Base-by-base conservation (phyloP, 2,888 invertebrate species). In the Cheilosia urbana region DNA sequence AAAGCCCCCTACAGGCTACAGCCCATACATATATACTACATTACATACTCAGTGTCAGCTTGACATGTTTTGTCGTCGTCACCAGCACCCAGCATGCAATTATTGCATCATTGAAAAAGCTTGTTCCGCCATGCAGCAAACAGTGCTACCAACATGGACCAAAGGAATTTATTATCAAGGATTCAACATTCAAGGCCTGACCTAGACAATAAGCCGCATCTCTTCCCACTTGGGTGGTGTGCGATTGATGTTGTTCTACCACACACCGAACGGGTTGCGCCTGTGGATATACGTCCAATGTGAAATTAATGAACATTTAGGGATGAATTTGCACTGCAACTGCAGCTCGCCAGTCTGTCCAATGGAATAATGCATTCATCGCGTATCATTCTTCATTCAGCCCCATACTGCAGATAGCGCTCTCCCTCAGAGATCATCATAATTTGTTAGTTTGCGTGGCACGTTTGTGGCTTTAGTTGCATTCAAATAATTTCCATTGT, bases 381-480 rank as follows among this genome's bases (percentile, higher is more conserved):
- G 73, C 49, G 57, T 37, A 75, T 63, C 57, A 57, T 57, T 58
- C 21, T 53, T 79, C 65, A 65, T 57, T 49, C 47, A 27, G 19
- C 6, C 15, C 34, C 37, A 21, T 4, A 17, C 60, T 11, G 19
- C 13, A 21, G 7, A 9, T 13, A 1, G 6, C 9, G 24, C n/a
- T 17, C 37, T 27, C 73, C 19, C 51, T 9, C 17, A 47, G 68
- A 49, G 80, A 80, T 81, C 72, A 60, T 72, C 45, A 81, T 85
- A 85, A 85, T 85, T 85, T 81, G 85, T 85, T 85, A 85, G 85
- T 72, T 85, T 85, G 81, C 85, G 72, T 81, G 71, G 81, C 85
- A 85, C 85, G 81, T 85, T 81, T 85, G 85, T 42, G 85, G 85
- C 81, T 85, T 81, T 72, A 57, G 85, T 81, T 81, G 77, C 85